Base-by-base conservation (phyloP, 2,113 vertebrate species). In the Loxodonta africana region DNA sequence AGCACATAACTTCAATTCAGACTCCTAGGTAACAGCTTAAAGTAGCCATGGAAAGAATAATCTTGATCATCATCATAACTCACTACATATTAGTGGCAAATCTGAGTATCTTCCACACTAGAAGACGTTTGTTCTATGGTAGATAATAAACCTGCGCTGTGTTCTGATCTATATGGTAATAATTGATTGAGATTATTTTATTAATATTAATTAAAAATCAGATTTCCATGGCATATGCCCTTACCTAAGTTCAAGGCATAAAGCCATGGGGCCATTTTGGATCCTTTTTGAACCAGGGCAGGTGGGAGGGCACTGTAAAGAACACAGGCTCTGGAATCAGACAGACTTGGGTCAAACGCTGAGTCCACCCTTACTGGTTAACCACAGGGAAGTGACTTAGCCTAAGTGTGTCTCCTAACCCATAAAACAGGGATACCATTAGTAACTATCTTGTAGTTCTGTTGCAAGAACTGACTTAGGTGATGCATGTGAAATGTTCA, bases 281-380 rank as follows among this genome's bases (percentile, higher is more conserved):
- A 78, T 65, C 8, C 11, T 60, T 80, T 77, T 60, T 57, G 83
- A 25, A 41, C 44, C 4, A 33, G 33, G n/a, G 83, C 4, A 77
- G 57, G 26, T 65, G 69, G 12, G 17, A n/a, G 12, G 20, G 11
- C 8, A 51, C n/a, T 83, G 74, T 51, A n/a, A 6, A 41, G 60
- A 62, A 87, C 14, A 90, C 26, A 84, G 37, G 33, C 65, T 86
- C 48, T 6, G 12, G 20, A 63, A 80, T 63, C 26, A 76, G 37
- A 89, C 33, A 83, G 84, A 84, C 21, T 65, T 85, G 51, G 33
- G 60, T 44, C 76, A 48, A 63, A 97, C 88, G 46, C 76, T 15
- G 5, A 77, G 76, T 30, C 30, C 6, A 77, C 5, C 30, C n/a
- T 28, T 62, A 82, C 21, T n/a, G 28, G 82, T 83, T 60, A 28